Conservation (phyloP, 2,113 vertebrate genomes). For the Caretta caretta region DNA sequence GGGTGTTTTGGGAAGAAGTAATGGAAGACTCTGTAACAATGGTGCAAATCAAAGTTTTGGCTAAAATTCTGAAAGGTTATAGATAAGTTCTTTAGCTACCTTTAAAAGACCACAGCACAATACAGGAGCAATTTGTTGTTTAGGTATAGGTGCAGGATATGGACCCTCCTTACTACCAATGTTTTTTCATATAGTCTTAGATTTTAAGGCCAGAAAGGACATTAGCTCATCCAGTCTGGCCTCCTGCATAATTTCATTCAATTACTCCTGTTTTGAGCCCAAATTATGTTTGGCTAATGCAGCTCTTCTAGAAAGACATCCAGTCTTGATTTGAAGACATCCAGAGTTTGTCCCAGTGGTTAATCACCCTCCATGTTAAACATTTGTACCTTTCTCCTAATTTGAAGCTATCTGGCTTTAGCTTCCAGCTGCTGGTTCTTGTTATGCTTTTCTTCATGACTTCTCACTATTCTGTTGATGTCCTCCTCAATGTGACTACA, state of each 20-base stretch:
- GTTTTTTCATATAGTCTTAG: not conserved
- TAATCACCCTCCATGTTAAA: not conserved
- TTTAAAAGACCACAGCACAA: not conserved
- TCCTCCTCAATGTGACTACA: not conserved
- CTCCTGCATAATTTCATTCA: not conserved
- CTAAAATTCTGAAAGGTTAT: not conserved
- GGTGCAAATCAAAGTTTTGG: not conserved
- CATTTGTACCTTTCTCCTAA: not conserved
- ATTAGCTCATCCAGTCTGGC: not conserved
- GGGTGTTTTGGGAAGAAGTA: not conserved
- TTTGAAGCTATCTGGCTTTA: not conserved
- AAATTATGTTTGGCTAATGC: not conserved
- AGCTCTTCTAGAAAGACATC: not conserved
- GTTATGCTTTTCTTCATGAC: rapidly evolving
- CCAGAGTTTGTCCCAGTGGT: not conserved
- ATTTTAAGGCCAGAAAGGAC: not conserved
- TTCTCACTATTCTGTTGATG: not conserved
- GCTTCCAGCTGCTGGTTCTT: not conserved
- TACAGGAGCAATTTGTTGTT: not conserved
- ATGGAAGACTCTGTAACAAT: not conserved
- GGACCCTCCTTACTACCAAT: not conserved
- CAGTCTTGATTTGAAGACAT: not conserved
- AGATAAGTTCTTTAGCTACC: not conserved
- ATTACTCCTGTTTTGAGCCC: not conserved
- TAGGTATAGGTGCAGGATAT: not conserved